Conservation (phyloP, 2,113 vertebrate genomes). For the Cyanoderma ruficeps region DNA sequence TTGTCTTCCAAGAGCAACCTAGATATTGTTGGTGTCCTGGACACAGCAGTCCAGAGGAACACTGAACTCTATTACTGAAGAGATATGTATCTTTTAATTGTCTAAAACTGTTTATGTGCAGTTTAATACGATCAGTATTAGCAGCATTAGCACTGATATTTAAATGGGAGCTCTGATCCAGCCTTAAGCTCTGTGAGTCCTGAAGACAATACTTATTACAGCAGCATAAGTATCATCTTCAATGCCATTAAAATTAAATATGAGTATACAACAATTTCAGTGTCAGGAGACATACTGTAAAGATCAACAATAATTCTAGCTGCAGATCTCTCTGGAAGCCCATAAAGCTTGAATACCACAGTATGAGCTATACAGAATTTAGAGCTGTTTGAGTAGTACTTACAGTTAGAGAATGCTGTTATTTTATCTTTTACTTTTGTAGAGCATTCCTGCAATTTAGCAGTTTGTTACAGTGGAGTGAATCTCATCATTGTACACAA, state of each 20-base stretch:
- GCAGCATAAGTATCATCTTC: background rate
- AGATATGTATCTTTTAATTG: background rate
- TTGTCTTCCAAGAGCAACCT: background rate
- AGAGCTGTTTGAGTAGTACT: background rate
- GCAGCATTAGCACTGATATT: background rate
- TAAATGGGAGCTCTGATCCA: background rate
- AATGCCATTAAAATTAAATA: slow-evolving; percentile 50
- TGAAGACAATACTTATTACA: slow-evolving; percentile 19
- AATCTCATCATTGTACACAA: background rate
- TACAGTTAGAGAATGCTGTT: background rate
- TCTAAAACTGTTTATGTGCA: background rate
- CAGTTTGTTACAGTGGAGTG: background rate
- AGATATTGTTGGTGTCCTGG: background rate
- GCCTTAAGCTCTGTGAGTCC: background rate
- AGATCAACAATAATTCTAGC: slow-evolving; percentile 55
- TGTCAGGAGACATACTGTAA: background rate
- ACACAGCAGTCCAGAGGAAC: background rate
- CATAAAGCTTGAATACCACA: background rate
- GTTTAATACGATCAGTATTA: slow-evolving; percentile 27
- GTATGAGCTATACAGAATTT: background rate
- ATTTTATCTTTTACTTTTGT: background rate
- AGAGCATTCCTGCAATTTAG: background rate
- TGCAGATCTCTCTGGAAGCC: slow-evolving; percentile 29
- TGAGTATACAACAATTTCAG: slow-evolving; percentile 13
- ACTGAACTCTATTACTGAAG: background rate